Evolutionary conservation across 2,113 vertebrate genomes (phyloP).

Genomic region (Cervus canadensis): DNA sequence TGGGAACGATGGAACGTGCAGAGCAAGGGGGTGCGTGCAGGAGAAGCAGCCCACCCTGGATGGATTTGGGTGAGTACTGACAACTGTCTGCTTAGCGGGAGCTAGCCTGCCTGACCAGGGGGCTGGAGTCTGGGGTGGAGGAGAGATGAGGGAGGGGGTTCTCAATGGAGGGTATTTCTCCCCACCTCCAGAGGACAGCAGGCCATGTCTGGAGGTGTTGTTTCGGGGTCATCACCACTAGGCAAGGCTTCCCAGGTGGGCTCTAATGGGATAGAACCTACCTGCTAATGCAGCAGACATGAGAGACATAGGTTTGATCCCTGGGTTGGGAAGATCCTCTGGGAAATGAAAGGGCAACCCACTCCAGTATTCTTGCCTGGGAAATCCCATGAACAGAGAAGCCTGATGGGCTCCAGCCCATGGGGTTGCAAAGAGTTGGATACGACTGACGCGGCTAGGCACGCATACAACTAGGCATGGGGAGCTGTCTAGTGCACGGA

Average conservation of each 20-base stretch:
- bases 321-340: background rate
- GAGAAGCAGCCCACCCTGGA: background rate
- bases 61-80: background rate
- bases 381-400: background rate
- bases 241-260: background rate
- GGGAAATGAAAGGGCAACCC: background rate
- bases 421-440: background rate
- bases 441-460: background rate
- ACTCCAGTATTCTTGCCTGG: background rate
- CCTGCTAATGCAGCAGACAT: background rate
- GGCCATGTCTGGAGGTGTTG: background rate
- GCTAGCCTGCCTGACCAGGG: background rate
- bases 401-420: background rate
- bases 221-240: background rate
- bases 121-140: background rate
- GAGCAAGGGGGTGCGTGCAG: background rate
- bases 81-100: background rate
- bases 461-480: background rate
- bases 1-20: background rate
- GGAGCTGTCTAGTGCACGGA: background rate
- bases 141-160: rapidly evolving
- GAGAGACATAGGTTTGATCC: background rate
- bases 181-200: no score
- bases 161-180: background rate
- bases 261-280: background rate